phyloP scores from a whole-genome alignment of 1,140 invertebrate species.

The Leptopilina clavipes region DNA sequence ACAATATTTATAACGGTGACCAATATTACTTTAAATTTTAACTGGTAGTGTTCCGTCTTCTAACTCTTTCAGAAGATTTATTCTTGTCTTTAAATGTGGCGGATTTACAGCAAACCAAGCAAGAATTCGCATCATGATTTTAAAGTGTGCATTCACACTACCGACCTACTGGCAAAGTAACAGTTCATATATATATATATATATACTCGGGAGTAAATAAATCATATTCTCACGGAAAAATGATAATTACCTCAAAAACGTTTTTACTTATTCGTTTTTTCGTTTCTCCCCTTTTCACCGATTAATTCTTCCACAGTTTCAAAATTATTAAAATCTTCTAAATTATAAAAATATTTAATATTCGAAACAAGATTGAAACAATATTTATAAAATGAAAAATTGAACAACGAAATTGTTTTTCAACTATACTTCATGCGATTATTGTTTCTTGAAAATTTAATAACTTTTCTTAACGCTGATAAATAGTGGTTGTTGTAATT shows the following conservation, averaged over 20 bases:
- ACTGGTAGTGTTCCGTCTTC: neutral
- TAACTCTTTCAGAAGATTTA: constrained; percentile 8
- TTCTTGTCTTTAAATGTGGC: neutral
- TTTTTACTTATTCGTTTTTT: too few species aligned
- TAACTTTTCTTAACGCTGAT: neutral
- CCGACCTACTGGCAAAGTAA: neutral
- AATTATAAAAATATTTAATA: too few species aligned
- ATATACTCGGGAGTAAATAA: neutral
- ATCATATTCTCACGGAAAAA: neutral
- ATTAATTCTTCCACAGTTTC: too few species aligned
- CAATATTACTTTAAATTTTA: constrained; percentile 7
- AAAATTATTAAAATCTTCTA: too few species aligned
- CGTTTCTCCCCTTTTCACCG: too few species aligned
- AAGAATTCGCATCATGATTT: neutral
- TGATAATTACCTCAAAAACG: too few species aligned
- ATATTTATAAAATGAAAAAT: too few species aligned
- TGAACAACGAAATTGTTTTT: too few species aligned
- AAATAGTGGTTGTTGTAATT: neutral
- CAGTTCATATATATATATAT: neutral
- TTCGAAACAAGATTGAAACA: too few species aligned
- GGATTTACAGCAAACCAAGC: neutral
- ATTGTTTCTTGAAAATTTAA: neutral
- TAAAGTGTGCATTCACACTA: neutral
- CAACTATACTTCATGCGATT: too few species aligned
- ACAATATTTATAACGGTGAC: constrained; percentile 10